Percentiles rank a stretch among this genome's conserved stretches.
These are phyloP conservation scores for Pterocles orientalis DNA, from an alignment of 2,113 vertebrate species.

Conservation along the genomic window DNA sequence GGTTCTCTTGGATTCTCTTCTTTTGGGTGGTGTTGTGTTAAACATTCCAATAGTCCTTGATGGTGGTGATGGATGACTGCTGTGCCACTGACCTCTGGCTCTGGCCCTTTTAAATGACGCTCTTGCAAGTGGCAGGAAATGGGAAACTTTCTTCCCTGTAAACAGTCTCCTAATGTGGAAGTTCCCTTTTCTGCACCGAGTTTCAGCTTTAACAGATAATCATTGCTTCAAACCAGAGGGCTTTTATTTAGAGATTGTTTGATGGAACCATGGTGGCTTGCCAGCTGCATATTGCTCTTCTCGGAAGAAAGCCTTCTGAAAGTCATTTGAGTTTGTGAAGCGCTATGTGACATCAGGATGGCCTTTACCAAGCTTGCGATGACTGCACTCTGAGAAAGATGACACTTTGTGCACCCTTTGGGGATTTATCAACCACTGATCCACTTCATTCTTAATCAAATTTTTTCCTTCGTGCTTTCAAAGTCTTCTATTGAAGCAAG, in stretches of 20 bases:
- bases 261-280: not conserved
- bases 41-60: not conserved
- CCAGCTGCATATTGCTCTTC: not conserved
- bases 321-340: not conserved
- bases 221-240: not conserved
- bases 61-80: not conserved
- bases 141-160: not conserved
- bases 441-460: not conserved
- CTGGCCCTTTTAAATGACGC: not conserved
- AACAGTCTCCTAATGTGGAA: not conserved
- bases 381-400: not conserved
- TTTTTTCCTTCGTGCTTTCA: not conserved
- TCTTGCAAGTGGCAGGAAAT: not conserved
- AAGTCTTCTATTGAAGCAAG: not conserved
- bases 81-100: not conserved
- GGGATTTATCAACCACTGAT: not conserved
- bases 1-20: not conserved
- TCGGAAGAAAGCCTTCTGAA: not conserved
- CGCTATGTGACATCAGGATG: not conserved
- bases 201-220: not conserved
- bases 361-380: not conserved
- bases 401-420: not conserved
- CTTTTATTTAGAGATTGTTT: not conserved
- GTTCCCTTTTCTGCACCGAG: not conserved
- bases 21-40: not conserved